Conservation (phyloP, 2,797 vertebrate species). For the Bothrops alternatus region DNA sequence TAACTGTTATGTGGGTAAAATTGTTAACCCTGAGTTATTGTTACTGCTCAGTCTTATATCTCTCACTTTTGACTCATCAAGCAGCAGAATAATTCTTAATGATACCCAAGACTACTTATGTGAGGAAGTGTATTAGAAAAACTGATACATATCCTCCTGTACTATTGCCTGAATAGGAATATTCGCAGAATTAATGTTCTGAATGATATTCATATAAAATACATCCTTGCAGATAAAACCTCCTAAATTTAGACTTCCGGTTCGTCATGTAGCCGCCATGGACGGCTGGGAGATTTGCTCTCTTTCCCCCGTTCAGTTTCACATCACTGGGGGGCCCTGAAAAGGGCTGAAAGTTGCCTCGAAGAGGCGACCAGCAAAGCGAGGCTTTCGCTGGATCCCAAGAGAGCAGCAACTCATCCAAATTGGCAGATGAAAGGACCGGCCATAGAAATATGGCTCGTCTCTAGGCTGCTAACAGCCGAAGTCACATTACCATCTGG, state of each 20-base stretch:
- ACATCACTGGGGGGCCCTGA: no score
- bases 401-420: no score
- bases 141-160: neutral
- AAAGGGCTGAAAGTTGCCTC: no score
- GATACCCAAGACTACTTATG: neutral
- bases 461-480: no score
- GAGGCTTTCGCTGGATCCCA: no score
- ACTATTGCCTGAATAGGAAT: neutral
- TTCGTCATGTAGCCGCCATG: no score
- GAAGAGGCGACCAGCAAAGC: no score
- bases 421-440: no score
- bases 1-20: slow-evolving; percentile 52
- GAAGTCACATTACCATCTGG: no score
- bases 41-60: slow-evolving; percentile 12
- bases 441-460: no score
- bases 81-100: neutral
- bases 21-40: slow-evolving; percentile 27
- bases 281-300: no score
- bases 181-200: neutral
- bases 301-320: no score
- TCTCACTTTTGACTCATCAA: slow-evolving; percentile 11
- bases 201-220: neutral
- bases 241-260: neutral
- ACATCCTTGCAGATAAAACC: neutral
- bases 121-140: neutral